These are phyloP conservation scores for Apteryx owenii DNA, from an alignment of 2,113 vertebrate species.

Conservation along the genomic window DNA sequence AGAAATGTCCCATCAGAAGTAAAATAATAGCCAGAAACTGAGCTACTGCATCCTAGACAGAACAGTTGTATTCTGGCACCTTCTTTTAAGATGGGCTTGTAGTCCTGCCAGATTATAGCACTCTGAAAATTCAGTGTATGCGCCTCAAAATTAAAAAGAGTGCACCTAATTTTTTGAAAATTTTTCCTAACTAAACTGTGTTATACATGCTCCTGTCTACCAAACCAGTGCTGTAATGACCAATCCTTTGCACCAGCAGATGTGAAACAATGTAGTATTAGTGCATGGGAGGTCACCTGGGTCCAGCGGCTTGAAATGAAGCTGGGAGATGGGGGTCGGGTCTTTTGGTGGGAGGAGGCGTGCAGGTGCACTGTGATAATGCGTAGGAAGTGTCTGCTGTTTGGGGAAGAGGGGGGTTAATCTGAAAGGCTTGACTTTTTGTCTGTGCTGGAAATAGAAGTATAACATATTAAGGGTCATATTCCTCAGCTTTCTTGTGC, in stretches of 20 bases:
- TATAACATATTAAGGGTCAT: no score
- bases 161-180: background rate
- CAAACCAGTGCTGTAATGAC: background rate
- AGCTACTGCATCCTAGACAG: background rate
- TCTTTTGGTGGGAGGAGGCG: background rate
- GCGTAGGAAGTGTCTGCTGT: background rate
- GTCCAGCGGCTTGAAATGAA: background rate
- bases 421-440: background rate
- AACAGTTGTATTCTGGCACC: background rate
- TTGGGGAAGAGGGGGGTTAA: background rate
- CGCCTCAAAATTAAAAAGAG: background rate
- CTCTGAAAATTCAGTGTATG: background rate
- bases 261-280: background rate
- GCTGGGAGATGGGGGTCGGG: background rate
- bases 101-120: background rate
- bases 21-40: background rate
- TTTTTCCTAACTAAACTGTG: background rate
- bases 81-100: rapidly evolving
- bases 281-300: background rate
- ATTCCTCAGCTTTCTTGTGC: background rate
- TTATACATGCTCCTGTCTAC: background rate
- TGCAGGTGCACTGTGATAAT: background rate
- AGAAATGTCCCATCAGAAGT: background rate
- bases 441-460: rapidly evolving
- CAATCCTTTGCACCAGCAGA: background rate